A percentile compares a stretch with the other conserved stretches of the same genome.
phyloP scores from a whole-genome alignment of 2,888 invertebrate genomes.

The Ceramica pisi region DNA sequence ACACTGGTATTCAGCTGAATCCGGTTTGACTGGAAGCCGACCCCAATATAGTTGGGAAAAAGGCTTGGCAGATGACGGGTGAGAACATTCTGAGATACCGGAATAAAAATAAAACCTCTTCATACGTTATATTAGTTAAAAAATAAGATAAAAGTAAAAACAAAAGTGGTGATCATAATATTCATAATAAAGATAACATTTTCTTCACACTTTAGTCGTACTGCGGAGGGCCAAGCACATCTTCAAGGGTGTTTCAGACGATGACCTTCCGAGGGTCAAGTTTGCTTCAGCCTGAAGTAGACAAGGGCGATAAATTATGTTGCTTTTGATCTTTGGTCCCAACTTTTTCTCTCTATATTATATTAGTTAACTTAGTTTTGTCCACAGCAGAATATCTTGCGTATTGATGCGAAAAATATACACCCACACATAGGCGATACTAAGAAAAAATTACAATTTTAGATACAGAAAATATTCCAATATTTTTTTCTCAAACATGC shows the following conservation, averaged over 20 bases:
- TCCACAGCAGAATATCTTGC: not conserved
- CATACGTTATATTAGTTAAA: not conserved
- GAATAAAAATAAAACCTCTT: too few species aligned
- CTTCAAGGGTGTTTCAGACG: conserved; percentile 26
- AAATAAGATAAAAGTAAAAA: not conserved
- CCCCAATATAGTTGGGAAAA: too few species aligned
- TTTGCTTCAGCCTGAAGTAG: conserved; percentile 5
- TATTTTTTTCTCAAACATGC: too few species aligned
- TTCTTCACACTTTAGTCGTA: not conserved
- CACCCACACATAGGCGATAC: not conserved
- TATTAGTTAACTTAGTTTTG: not conserved
- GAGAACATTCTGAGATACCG: too few species aligned
- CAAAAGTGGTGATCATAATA: conserved; percentile 1
- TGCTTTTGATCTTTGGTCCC: conserved; percentile 5
- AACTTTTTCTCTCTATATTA: conserved; percentile 4
- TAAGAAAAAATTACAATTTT: not conserved
- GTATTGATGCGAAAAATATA: not conserved
- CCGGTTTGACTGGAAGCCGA: too few species aligned
- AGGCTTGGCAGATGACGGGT: too few species aligned
- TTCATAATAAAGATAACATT: conserved; percentile 24
- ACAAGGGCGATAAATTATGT: conserved; percentile 28
- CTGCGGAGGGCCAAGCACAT: not conserved
- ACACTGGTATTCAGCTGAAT: too few species aligned
- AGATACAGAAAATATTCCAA: not conserved
- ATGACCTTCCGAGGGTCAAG: conserved; percentile 16